Conservation (phyloP, 2,113 vertebrate species). For the Fulica atra region DNA sequence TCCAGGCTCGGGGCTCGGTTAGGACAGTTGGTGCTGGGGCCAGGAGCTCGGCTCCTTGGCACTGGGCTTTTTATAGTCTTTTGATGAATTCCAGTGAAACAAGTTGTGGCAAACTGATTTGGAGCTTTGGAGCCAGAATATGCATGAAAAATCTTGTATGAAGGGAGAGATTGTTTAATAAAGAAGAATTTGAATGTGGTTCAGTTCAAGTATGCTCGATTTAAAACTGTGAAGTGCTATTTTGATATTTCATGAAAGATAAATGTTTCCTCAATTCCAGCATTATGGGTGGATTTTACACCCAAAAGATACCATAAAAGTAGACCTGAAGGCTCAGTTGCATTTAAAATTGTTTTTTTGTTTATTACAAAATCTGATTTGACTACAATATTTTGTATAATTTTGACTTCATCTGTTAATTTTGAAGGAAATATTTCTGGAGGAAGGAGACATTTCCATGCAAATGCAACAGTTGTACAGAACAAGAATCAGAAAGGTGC, state of each 20-base stretch:
- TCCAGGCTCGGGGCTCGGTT: neutral
- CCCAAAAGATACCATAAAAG: conserved; percentile 15
- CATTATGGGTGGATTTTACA: conserved; percentile 34
- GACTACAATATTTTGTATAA: neutral
- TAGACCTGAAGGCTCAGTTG: neutral
- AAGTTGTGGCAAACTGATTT: conserved; percentile 68
- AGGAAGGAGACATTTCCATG: neutral
- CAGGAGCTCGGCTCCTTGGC: neutral
- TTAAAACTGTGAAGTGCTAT: conserved; percentile 48
- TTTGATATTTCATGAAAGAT: conserved; percentile 65
- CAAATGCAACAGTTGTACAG: neutral
- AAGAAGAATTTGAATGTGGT: conserved; percentile 61
- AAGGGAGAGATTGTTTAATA: conserved; percentile 31
- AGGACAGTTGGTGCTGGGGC: neutral
- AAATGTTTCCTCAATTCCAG: conserved; percentile 54
- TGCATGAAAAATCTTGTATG: conserved; percentile 61
- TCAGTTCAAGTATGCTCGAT: conserved; percentile 54
- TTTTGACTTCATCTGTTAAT: conserved; percentile 1
- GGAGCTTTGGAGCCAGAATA: conserved; percentile 41
- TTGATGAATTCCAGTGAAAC: conserved; percentile 63
- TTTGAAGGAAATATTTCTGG: neutral
- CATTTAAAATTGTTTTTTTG: neutral
- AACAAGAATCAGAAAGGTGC: neutral
- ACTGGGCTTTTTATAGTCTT: conserved; percentile 25
- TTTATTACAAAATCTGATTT: neutral